Conservation (phyloP, 2,888 invertebrate species). For the Drosophila affinis region DNA sequence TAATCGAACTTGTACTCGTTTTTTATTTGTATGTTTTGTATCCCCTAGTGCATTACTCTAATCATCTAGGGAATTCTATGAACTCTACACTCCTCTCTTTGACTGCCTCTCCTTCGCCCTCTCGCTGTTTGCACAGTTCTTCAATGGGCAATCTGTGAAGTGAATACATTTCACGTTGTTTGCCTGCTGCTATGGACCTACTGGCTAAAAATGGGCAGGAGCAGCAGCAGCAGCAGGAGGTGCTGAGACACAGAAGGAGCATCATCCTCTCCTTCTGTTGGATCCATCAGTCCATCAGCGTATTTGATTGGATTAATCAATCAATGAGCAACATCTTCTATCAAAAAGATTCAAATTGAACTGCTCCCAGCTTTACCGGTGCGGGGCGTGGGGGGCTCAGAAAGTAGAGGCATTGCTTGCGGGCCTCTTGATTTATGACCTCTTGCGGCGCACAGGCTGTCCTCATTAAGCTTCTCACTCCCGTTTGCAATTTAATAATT, state of each 20-base stretch:
- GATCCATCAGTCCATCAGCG: conserved; percentile 49
- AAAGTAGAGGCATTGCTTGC: conserved; percentile 6
- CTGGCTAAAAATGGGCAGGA: neutral
- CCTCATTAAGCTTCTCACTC: conserved; percentile 52
- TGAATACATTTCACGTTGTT: neutral
- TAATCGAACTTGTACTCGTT: neutral
- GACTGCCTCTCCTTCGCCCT: neutral
- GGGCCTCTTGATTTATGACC: conserved; percentile 54
- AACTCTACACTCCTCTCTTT: neutral
- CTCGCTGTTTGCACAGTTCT: neutral
- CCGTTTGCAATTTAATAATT: conserved; percentile 67
- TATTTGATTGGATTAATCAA: conserved; percentile 72
- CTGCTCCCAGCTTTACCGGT: neutral
- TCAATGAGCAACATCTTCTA: conserved; percentile 54
- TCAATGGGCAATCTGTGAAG: neutral
- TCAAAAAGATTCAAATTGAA: conserved; percentile 38
- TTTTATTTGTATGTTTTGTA: conserved; percentile 19
- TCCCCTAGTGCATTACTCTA: conserved; percentile 70
- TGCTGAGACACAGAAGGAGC: conserved; percentile 43
- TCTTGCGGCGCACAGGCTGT: conserved; percentile 4
- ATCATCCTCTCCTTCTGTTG: too few relatives aligned
- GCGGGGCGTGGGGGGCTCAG: too few relatives aligned
- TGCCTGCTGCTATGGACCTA: neutral
- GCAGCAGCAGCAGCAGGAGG: neutral
- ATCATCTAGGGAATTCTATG: conserved; percentile 48